These are phyloP conservation scores for Idaea straminata DNA, from an alignment of 2,888 invertebrate genomes.

Conservation along the genomic window DNA sequence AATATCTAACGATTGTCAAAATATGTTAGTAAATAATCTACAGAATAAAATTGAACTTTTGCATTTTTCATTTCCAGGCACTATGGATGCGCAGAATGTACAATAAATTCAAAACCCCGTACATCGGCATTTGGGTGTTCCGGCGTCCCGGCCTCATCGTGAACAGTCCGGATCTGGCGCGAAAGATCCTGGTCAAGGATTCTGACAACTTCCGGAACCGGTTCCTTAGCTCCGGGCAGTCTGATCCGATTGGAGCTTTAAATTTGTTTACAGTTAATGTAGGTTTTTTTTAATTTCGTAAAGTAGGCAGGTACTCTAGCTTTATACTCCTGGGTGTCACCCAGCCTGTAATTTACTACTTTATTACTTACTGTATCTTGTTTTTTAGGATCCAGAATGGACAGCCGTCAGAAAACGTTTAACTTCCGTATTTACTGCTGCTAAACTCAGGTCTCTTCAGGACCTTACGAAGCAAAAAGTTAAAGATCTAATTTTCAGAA, in stretches of 20 bases:
- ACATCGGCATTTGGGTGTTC: conserved; percentile 59
- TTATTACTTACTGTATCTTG: no score
- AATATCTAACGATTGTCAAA: no score
- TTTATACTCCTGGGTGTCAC: background rate
- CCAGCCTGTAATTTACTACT: no score
- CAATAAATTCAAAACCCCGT: conserved; percentile 38
- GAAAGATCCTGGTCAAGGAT: conserved; percentile 53
- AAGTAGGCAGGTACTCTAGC: background rate
- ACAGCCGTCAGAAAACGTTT: conserved; percentile 38
- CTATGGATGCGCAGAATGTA: conserved; percentile 48
- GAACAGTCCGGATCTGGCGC: conserved; percentile 50
- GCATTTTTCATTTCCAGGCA: conserved; percentile 23
- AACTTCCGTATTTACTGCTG: conserved; percentile 42
- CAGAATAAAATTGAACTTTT: no score
- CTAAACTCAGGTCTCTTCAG: conserved; percentile 42
- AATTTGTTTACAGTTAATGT: conserved; percentile 54
- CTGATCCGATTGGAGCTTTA: conserved; percentile 49
- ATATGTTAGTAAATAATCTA: no score
- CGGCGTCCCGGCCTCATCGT: conserved; percentile 57
- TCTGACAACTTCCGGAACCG: conserved; percentile 49
- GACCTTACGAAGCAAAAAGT: conserved; percentile 32
- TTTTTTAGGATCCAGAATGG: conserved; percentile 49
- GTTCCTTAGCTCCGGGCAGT: conserved; percentile 42
- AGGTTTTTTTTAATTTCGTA: conserved; percentile 22
- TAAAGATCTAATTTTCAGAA: conserved; percentile 37